These are phyloP conservation scores for Halocynthia roretzi DNA, from an alignment of 23 tunicate genomes.

Conservation along the genomic window DNA sequence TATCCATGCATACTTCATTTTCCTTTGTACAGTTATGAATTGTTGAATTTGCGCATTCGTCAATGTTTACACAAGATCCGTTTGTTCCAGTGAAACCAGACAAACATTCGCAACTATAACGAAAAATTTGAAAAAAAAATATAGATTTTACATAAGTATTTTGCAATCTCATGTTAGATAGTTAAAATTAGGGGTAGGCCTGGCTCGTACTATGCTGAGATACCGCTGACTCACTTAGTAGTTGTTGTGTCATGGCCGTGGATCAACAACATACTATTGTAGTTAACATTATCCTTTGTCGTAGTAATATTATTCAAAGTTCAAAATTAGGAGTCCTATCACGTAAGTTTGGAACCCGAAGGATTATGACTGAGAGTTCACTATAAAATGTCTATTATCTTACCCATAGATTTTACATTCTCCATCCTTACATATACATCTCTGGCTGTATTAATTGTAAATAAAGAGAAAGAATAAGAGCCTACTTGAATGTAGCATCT, in stretches of 20 bases:
- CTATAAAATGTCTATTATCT: background rate
- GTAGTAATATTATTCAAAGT: too few relatives aligned
- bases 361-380: background rate
- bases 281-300: too few relatives aligned
- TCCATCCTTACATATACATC: background rate
- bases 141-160: background rate
- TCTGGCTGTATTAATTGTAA: too few relatives aligned
- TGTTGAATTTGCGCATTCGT: constrained; percentile 17
- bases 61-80: constrained; percentile 46
- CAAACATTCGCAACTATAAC: constrained; percentile 29
- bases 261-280: too few relatives aligned
- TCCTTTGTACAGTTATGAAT: constrained; percentile 10
- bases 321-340: too few relatives aligned
- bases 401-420: background rate
- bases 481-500: constrained; percentile 42
- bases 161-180: too few relatives aligned
- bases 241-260: too few relatives aligned
- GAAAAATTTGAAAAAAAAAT: background rate
- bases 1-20: background rate
- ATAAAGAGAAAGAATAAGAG: too few relatives aligned
- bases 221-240: too few relatives aligned
- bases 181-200: too few relatives aligned
- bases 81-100: constrained; percentile 17
- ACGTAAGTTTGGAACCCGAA: background rate
- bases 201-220: too few relatives aligned